Base-by-base conservation (phyloP, 2,113 vertebrate species). In the Oreocharis arfaki region DNA sequence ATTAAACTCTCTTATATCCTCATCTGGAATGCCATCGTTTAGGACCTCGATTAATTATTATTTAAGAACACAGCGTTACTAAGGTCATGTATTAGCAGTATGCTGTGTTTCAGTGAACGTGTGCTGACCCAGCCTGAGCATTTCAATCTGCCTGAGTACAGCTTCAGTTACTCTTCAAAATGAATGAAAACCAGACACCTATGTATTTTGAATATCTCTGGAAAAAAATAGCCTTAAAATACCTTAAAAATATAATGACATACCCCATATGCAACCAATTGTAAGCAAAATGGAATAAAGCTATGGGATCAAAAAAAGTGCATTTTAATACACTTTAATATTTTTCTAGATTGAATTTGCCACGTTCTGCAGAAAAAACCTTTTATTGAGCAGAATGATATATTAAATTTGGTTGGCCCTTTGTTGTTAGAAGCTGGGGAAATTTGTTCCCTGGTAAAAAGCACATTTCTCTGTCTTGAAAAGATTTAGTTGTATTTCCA, bases 331-430 rank as follows among this genome's bases (percentile, higher is more conserved):
- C 8, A n/a, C 50, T 69, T n/a, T 17, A 59, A 22, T 92, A 35
- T 85, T 93, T 97, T 95, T 64, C 55, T 69, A 27, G 24, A 93
- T 69, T 63, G 10, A 65, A 46, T 87, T 93, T 94, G 44, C 33
- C 41, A 20, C 4, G 1, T 28, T 71, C 39, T 91, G n/a, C 27
- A 73, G 41, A 70, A 77, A 81, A 47, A 15, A 7, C 10, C 35
- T 57, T 90, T 61, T 77, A 23, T 28, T 75, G 83, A 81, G 14
- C 18, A 80, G 75, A 70, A 44, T 32, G 44, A 61, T 27, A 1
- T 16, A 44, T 75, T 77, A 32, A 46, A 61, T 84, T 57, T 57
- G 27, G 33, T 76, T 78, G n/a, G 13, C 15, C 11, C 33, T 74
- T 68, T 55, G 23, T 42, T 91, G 24, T 57, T 67, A 26, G 32